Evolutionary conservation across 1,140 invertebrate species (phyloP), one percentile per base, ranked within the genome.

Genomic region (Mya arenaria): DNA sequence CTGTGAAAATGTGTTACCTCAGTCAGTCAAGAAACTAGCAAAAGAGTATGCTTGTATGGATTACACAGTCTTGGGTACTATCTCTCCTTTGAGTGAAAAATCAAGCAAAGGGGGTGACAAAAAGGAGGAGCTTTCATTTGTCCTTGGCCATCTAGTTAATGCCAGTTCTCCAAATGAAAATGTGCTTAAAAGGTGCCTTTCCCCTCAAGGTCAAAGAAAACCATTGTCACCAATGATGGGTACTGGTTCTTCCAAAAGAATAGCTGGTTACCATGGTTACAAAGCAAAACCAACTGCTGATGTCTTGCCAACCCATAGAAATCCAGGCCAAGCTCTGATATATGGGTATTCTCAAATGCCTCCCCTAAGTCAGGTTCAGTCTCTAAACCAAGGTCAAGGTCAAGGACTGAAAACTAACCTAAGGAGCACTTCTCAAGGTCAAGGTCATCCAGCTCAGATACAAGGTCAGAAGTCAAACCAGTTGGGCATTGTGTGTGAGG

Each of bases 61-160:
- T 80, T 80, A 69, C 41, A 80, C 77, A 32, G 66, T 80, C 0
- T 52, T 80, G n/a, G 77, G 77, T 4, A 80, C 77, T 39, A 80
- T 80, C 15, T 80, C 77, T 23, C 77, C 66, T 3, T 37, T 80
- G 25, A 80, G 71, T 60, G 77, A 71, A 10, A 48, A 30, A 39
- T 37, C 32, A 8, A 55, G 44, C 13, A 5, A 44, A 23, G 56
- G 28, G 37, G 41, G 25, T 41, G 39, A 71, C 36, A 55, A 44
- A 0, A 71, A 71, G 4, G 65, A 80, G 36, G 77, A 71, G 55
- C 41, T 80, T 44, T 80, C 77, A 0, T 68, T 80, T 37, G 77
- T 80, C 4, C 30, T 80, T 8, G 77, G 77, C 23, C 48, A 66
- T 10, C 77, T 66, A 5, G 23, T 62, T 30, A 69, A 65, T 19